Evolutionary conservation across 2,797 vertebrate species (phyloP), one percentile per base, ranked within the genome.

Genomic region (Liparis tanakae): DNA sequence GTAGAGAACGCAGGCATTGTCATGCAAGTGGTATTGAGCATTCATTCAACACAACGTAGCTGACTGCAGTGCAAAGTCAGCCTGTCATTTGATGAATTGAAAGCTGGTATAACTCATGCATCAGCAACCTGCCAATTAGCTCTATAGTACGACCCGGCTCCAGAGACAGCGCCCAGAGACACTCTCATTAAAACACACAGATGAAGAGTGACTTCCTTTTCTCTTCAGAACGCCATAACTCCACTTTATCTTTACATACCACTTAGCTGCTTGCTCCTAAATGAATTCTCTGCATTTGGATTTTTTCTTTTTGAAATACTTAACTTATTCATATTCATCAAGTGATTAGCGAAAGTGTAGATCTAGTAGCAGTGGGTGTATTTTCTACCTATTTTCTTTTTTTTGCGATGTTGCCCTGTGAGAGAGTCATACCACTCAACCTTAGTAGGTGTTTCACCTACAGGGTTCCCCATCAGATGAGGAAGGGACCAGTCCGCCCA

Each of bases 371-470:
- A 73, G 41, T 53, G 71, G 61, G 63, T 77, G 57, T 68, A 61
- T 74, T 80, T 76, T 73, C 48, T 76, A 70, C 70, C 85, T 72
- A 68, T 85, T 50, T 51, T 83, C 0, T 58, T 72, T 70, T 85
- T 50, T 22, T 14, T 83, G 64, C 85, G 70, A 82, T 87, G 46
- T 67, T 87, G 59, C 67, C 66, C 57, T 84, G 68, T 68, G 74
- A 88, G 82, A 71, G 62, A 86, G 75, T 74, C 61, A 51, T 73
- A 57, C 85, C 82, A 86, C 85, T 93, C 81, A 91, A 83, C 84
- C 88, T 82, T 67, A 78, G 90, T 88, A 89, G 90, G 89, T 88
- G 86, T 92, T 88, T 93, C 81, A 91, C 88, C 88, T 78, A 81
- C 90, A 92, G 90, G 88, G 84, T 83, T 91, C 70, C 62, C 87